phyloP scores from a whole-genome alignment of 2,888 invertebrate genomes.

The Alloscopus bannaensis region DNA sequence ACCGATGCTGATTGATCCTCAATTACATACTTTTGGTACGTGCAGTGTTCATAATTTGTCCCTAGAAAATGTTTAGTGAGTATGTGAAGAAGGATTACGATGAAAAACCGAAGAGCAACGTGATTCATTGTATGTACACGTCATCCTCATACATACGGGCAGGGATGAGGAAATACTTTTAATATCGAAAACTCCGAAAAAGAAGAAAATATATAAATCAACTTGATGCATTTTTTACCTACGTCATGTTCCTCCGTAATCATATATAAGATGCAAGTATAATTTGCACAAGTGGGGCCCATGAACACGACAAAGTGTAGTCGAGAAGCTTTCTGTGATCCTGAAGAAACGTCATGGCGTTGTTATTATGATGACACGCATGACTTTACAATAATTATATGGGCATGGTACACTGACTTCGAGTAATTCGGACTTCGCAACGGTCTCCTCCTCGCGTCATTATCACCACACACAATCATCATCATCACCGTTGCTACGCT shows the following conservation, averaged over 20 bases:
- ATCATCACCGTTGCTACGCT: no score
- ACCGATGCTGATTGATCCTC: conserved; percentile 7
- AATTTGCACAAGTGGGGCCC: no score
- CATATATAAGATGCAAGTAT: no score
- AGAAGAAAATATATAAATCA: no score
- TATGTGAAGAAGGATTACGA: not conserved
- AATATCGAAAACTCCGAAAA: no score
- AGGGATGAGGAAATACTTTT: no score
- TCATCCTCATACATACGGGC: no score
- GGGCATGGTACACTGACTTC: not conserved
- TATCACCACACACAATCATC: no score
- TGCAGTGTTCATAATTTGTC: not conserved
- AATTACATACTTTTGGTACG: not conserved
- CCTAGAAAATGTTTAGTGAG: not conserved
- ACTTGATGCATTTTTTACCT: no score
- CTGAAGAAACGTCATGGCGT: not conserved
- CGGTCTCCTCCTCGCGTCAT: not conserved
- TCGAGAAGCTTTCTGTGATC: not conserved
- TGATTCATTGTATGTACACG: no score
- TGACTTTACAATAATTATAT: conserved; percentile 13
- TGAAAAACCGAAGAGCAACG: not conserved
- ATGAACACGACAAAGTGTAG: no score
- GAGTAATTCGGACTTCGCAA: not conserved
- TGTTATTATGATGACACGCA: conserved; percentile 8
- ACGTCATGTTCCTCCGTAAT: no score